Conservation (phyloP, 64 coral and sea anemone genomes). For the Actinia equina region DNA sequence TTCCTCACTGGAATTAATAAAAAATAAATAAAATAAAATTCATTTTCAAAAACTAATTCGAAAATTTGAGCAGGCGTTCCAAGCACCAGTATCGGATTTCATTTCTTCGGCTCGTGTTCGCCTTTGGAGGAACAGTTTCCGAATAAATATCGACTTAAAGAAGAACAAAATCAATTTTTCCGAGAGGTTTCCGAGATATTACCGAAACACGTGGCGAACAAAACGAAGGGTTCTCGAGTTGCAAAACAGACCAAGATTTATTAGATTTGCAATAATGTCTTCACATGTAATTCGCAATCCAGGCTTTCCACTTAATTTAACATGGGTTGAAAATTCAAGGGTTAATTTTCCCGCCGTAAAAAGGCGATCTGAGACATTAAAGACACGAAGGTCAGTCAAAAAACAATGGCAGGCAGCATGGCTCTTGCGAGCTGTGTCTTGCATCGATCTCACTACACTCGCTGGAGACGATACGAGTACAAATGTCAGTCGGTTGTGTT, state of each 20-base stretch:
- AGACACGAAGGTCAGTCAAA: slow-evolving; percentile 88
- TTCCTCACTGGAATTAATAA: no score
- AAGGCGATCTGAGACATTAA: slow-evolving; percentile 83
- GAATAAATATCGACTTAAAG: not conserved
- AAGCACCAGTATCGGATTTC: no score
- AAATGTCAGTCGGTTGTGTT: slow-evolving; percentile 89
- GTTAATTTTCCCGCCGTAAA: slow-evolving; percentile 95
- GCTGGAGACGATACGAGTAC: slow-evolving; percentile 87
- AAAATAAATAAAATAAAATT: no score
- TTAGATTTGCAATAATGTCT: slow-evolving; percentile 48
- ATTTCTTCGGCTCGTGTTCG: no score
- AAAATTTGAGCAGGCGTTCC: no score
- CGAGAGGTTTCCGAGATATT: not conserved
- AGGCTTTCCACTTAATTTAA: slow-evolving; percentile 58
- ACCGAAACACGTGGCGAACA: slow-evolving; percentile 19
- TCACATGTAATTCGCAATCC: slow-evolving; percentile 77
- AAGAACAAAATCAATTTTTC: not conserved
- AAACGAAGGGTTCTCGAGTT: not conserved
- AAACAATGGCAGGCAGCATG: slow-evolving; percentile 98
- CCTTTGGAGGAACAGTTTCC: not conserved
- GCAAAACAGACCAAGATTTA: not conserved
- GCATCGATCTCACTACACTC: slow-evolving; percentile 90
- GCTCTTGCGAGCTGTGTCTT: slow-evolving; percentile 91
- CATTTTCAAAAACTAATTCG: no score
- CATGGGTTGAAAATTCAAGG: slow-evolving; percentile 69